These are phyloP conservation scores for Mechanitis mazaeus DNA, from an alignment of 2,888 invertebrate genomes.

Conservation along the genomic window DNA sequence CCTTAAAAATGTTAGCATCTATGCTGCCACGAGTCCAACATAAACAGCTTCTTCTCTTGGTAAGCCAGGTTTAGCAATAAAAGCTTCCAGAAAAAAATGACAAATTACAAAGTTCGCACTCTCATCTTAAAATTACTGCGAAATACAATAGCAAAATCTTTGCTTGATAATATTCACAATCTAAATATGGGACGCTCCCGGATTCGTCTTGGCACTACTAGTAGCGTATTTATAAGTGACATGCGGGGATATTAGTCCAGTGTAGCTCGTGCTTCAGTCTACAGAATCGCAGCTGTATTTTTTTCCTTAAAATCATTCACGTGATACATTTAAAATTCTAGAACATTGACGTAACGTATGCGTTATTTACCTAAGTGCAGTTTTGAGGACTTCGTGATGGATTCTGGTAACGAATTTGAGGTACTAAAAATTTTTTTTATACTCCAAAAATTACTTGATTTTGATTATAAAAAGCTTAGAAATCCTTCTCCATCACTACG, in stretches of 20 bases:
- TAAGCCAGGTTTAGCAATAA: too few species aligned
- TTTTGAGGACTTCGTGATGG: conserved; percentile 66
- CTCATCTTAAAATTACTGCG: not conserved
- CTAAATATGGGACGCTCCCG: conserved; percentile 45
- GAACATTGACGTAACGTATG: conserved; percentile 41
- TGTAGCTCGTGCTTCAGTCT: conserved; percentile 44
- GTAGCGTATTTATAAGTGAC: conserved; percentile 63
- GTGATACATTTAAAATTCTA: conserved; percentile 34
- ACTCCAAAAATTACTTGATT: too few species aligned
- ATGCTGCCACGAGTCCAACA: too few species aligned
- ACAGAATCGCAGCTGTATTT: conserved; percentile 34
- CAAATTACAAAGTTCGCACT: too few species aligned
- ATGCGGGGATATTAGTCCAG: conserved; percentile 56
- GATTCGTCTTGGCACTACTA: conserved; percentile 56
- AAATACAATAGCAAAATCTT: conserved; percentile 1
- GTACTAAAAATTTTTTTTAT: conserved; percentile 35
- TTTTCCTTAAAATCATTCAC: conserved; percentile 24
- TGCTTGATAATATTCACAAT: conserved; percentile 19
- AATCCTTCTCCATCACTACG: too few species aligned
- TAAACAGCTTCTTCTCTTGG: too few species aligned
- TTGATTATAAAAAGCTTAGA: too few species aligned
- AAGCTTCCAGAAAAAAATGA: too few species aligned
- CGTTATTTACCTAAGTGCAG: conserved; percentile 49
- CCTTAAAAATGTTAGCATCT: too few species aligned
- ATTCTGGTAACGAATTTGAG: conserved; percentile 66